Evolutionary conservation across 1,140 invertebrate species (phyloP).

Genomic region (Drosophila bocqueti): DNA sequence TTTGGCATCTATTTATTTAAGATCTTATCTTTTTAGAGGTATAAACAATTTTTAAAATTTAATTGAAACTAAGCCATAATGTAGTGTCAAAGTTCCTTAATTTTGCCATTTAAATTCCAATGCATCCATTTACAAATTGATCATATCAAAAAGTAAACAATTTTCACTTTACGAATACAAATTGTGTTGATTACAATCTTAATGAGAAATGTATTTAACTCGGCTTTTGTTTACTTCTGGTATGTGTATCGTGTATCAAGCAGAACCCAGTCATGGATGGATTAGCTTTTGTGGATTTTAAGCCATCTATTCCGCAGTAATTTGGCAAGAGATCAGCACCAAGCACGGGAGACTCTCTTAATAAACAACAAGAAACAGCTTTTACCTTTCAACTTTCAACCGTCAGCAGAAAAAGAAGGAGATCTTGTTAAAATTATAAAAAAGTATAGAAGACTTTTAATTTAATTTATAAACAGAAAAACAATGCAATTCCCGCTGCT

Average conservation of each 20-base stretch:
- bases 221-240: neutral
- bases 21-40: too few relatives aligned
- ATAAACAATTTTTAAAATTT: too few relatives aligned
- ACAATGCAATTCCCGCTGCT: conserved; percentile 25
- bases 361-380: neutral
- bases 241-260: neutral
- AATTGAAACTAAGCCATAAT: too few relatives aligned
- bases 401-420: neutral
- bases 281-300: conserved; percentile 3
- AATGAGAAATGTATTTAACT: neutral
- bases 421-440: neutral
- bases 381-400: neutral
- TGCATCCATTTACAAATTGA: neutral
- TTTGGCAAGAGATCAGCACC: neutral
- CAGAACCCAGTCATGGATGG: neutral
- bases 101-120: too few relatives aligned
- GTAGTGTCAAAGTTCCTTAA: too few relatives aligned
- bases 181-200: neutral
- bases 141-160: neutral
- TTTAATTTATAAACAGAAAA: neutral
- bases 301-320: neutral
- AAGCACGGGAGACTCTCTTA: neutral
- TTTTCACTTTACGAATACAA: neutral
- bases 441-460: neutral
- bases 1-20: too few relatives aligned